These are phyloP conservation scores for Nannospalax galili DNA, from an alignment of 2,113 vertebrate genomes.

Conservation along the genomic window DNA sequence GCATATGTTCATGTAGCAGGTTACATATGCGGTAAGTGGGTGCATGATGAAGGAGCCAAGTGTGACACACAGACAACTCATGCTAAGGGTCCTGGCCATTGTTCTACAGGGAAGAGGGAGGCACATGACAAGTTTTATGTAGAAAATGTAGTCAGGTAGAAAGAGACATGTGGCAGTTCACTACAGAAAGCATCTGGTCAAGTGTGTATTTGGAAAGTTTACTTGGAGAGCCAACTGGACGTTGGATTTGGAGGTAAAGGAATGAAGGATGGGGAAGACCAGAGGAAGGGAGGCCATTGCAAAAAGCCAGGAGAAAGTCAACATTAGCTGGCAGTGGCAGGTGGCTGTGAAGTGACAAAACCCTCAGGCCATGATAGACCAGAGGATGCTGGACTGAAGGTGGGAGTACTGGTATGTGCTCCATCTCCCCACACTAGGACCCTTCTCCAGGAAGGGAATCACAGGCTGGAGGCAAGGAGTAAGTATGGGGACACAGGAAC, in stretches of 20 bases:
- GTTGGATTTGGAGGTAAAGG: not conserved
- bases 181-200: not conserved
- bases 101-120: not conserved
- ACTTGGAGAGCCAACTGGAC: not conserved
- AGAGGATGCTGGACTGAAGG: too few relatives aligned
- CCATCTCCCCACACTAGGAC: not conserved
- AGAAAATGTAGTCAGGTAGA: not conserved
- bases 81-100: not conserved
- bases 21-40: not conserved
- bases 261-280: not conserved
- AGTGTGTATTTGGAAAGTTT: not conserved
- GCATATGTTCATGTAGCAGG: not conserved
- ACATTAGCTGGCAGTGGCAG: accelerated
- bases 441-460: not conserved
- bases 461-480: too few relatives aligned
- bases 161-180: not conserved
- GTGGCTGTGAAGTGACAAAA: not conserved
- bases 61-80: accelerated
- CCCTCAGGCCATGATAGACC: not conserved
- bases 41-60: not conserved
- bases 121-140: not conserved
- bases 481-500: not conserved
- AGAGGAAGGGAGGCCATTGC: not conserved
- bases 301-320: not conserved
- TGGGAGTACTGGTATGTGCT: accelerated